A percentile compares a stretch with the other conserved stretches of the same genome.
Evolutionary conservation across 2,113 vertebrate genomes (phyloP).

Genomic region (Neogale vison): DNA sequence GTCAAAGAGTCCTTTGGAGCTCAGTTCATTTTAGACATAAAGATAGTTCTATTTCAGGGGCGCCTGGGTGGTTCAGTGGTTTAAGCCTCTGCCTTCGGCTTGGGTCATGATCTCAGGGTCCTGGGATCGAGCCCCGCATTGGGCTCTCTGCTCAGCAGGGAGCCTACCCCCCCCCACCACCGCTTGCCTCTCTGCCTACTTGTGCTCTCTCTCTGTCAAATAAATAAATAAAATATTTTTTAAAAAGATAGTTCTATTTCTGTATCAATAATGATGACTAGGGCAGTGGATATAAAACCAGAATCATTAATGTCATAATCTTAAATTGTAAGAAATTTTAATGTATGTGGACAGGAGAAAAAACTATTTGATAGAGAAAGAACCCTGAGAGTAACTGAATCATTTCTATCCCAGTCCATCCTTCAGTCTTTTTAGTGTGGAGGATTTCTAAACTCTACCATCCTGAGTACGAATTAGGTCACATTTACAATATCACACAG

Average conservation of each 20-base stretch:
- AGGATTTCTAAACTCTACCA: not conserved
- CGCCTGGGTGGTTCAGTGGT: too few relatives aligned
- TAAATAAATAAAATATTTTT: too few relatives aligned
- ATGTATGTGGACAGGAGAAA: not conserved
- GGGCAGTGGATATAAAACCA: not conserved
- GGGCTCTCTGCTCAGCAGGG: too few relatives aligned
- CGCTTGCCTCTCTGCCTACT: too few relatives aligned
- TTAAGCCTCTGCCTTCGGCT: too few relatives aligned
- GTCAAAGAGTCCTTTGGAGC: not conserved
- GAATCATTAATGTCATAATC: not conserved
- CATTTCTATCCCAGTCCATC: not conserved
- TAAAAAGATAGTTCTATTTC: not conserved
- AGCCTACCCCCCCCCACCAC: too few relatives aligned
- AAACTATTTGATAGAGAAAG: not conserved
- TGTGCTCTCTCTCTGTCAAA: too few relatives aligned
- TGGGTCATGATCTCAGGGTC: too few relatives aligned
- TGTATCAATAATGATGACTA: not conserved
- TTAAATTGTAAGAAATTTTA: not conserved
- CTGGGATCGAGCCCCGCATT: too few relatives aligned
- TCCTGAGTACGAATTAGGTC: not conserved
- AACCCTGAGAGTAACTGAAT: not conserved
- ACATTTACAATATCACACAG: not conserved
- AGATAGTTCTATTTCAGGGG: not conserved
- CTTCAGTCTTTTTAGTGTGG: not conserved
- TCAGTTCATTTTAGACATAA: not conserved